Evolutionary conservation across 1,140 invertebrate genomes (phyloP), one percentile per base, ranked within the genome.

Genomic region (Orchestia grillus): DNA sequence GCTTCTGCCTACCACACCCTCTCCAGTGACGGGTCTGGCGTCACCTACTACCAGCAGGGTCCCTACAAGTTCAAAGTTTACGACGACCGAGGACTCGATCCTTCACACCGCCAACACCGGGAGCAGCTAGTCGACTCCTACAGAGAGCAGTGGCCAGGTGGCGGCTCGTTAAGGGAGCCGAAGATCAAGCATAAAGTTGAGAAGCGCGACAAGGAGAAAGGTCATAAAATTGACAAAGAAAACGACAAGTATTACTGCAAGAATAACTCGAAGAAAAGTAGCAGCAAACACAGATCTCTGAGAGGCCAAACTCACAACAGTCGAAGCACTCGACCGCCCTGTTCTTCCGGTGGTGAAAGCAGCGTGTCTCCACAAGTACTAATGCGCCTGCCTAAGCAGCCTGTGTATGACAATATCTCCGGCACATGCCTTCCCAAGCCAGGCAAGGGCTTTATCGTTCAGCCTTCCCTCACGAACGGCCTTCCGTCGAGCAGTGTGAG

Each of bases 221-320:
- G 3, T n/a, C 44, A 44, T 47, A 94, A 94, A 44, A 94, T 44
- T 6, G 92, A 94, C 92, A 94, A 94, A n/a, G 92, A 94, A n/a
- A 94, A 94, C 40, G 92, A 94, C 44, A 94, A 94, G 40, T 94
- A 94, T 94, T 94, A 94, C 92, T 94, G 92, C 92, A 94, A 94
- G 36, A 47, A 47, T n/a, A 94, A 40, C 44, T 94, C 92, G 6
- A 94, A 94, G 44, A 94, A 94, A 47, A 94, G 92, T n/a, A 47
- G 44, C 40, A 94, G 44, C 44, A 94, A 94, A 94, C 92, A 94
- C 47, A 42, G 92, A 40, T 94, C 92, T 19, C 43, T 94, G 36
- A 44, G 92, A 94, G 92, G 92, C 19, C 43, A 45, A 15, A 44
- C 23, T 44, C 88, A 91, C 41, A 36, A 0, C 44, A 94, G 92